Evolutionary conservation across 2,888 invertebrate species (phyloP).

Genomic region (Drosophila limbata): DNA sequence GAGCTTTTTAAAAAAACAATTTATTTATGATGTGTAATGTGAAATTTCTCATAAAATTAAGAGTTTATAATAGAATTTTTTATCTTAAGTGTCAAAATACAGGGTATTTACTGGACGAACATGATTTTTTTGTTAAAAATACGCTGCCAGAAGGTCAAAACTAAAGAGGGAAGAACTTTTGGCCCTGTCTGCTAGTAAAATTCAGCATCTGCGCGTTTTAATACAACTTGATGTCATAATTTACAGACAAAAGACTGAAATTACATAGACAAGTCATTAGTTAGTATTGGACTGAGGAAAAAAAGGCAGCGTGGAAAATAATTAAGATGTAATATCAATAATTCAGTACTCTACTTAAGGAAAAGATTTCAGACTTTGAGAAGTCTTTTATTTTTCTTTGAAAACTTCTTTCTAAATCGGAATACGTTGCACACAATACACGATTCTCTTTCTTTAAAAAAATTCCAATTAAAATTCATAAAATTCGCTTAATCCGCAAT

Average conservation of each 20-base stretch:
- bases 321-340: neutral
- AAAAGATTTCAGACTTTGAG: neutral
- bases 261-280: constrained; percentile 33
- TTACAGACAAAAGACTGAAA: constrained; percentile 21
- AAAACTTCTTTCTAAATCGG: neutral
- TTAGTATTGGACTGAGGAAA: constrained; percentile 16
- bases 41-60: too few species aligned
- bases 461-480: neutral
- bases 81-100: neutral
- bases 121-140: neutral
- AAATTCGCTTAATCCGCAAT: neutral
- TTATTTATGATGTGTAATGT: too few species aligned
- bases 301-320: neutral
- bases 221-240: constrained; percentile 25
- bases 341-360: neutral
- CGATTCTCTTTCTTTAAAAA: too few species aligned
- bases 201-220: too few species aligned
- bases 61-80: too few species aligned
- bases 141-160: neutral
- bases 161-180: neutral
- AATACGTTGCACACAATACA: neutral
- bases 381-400: neutral
- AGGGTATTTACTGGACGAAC: constrained; percentile 6
- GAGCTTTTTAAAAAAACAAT: neutral
- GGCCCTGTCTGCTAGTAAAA: constrained; percentile 1